phyloP scores from a whole-genome alignment of 2,797 vertebrate species.

The Melanotaenia trifasciata region DNA sequence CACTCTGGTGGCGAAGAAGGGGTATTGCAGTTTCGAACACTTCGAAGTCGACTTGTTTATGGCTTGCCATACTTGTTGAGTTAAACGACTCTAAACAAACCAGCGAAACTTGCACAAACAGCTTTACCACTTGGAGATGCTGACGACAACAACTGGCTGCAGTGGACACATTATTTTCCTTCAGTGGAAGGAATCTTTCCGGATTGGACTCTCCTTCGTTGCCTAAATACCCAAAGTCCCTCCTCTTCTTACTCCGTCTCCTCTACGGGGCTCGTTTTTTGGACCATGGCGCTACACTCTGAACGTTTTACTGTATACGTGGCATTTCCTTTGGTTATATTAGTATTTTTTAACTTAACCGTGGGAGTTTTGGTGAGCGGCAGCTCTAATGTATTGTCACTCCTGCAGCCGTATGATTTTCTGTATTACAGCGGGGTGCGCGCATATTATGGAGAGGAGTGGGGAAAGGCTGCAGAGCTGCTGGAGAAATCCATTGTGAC shows the following conservation, averaged over 20 bases:
- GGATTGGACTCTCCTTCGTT: neutral
- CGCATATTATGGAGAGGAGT: conserved; percentile 88
- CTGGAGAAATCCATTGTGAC: conserved; percentile 88
- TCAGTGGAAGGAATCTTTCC: conserved; percentile 35
- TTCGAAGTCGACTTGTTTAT: too few species aligned
- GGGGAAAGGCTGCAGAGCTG: conserved; percentile 87
- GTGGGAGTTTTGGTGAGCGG: conserved; percentile 33
- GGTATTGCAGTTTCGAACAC: conserved; percentile 5
- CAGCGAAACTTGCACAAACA: neutral
- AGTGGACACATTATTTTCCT: neutral
- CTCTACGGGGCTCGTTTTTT: conserved; percentile 12
- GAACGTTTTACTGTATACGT: conserved; percentile 77
- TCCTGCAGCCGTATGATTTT: conserved; percentile 86
- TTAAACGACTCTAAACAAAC: neutral
- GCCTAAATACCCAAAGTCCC: conserved; percentile 48
- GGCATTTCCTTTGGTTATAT: conserved; percentile 70
- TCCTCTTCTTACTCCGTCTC: conserved; percentile 47
- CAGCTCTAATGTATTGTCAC: conserved; percentile 44
- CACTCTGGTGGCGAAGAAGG: neutral
- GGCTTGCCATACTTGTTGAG: too few species aligned
- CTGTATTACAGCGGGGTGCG: conserved; percentile 91
- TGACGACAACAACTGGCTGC: neutral
- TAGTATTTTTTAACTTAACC: conserved; percentile 14
- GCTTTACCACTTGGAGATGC: rapidly evolving
- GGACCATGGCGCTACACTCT: conserved; percentile 78